Base-by-base conservation (phyloP, 2,888 invertebrate species). In the Drosophila paracracens region DNA sequence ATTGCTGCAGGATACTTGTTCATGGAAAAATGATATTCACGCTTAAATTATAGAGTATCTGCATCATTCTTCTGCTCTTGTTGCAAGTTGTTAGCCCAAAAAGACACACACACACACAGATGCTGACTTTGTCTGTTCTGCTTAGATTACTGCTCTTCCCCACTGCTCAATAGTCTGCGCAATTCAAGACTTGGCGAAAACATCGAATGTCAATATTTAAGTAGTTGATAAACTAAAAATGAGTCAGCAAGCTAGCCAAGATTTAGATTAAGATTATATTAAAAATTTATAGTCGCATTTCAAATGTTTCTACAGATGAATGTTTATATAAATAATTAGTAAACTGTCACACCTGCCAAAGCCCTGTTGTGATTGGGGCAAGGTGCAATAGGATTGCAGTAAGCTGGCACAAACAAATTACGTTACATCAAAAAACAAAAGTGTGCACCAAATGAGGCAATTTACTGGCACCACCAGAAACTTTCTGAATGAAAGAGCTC, bases 11-110 rank as follows among this genome's bases (percentile, higher is more conserved):
- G 87, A 83, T 90, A 90, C 87, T 88, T 88, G 87, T 88, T 88
- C 87, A 90, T 90, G 87, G 89, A 88, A 90, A 88, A 90, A 88
- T 88, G 87, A 90, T 88, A 88, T 88, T 88, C 90, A 86, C 82
- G 89, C 84, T 88, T 69, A 88, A 88, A 90, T 88, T 88, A 88
- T 88, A 89, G 90, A 82, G 82, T 83, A 86, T 89, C 81, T 71
- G 54, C 87, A 69, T 48, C 70, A 70, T 61, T 66, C 75, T 75
- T 71, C 13, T 38, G 54, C 36, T 50, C 1, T 10, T 57, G 62
- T 64, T 63, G 18, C 18, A 5, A 18, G 76, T 79, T 63, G 68
- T 64, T 72, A 43, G 53, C 60, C 69, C 61, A 62, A 59, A 79
- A 70, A 69, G 43, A 53, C 61, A 67, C 46, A 65, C 54, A 51